Evolutionary conservation across 2,888 invertebrate genomes (phyloP).

Genomic region (Tetheella fluctuosa): DNA sequence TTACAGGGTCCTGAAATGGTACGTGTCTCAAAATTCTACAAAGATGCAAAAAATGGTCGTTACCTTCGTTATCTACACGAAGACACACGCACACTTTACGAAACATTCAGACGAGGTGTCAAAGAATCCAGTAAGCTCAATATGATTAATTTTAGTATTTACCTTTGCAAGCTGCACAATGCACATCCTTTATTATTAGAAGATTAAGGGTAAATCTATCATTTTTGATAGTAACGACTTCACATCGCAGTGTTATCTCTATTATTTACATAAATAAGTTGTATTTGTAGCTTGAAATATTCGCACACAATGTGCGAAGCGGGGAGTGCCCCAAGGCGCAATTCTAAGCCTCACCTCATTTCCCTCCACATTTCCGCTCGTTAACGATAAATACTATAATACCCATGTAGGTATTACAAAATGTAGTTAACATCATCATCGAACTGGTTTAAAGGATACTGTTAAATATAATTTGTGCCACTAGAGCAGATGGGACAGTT

Average conservation of each 20-base stretch:
- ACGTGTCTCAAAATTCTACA: slow-evolving; percentile 94
- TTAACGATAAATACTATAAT: slow-evolving; percentile 72
- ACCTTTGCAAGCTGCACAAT: background rate
- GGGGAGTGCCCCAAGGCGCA: slow-evolving; percentile 61
- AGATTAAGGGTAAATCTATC: slow-evolving; percentile 28
- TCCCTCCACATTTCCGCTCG: slow-evolving; percentile 69
- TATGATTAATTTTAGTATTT: slow-evolving; percentile 18
- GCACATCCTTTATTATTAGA: slow-evolving; percentile 16
- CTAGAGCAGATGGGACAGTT: slow-evolving; percentile 53
- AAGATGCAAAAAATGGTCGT: slow-evolving; percentile 94
- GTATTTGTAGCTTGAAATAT: slow-evolving; percentile 43
- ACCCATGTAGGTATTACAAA: slow-evolving; percentile 67
- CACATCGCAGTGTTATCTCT: slow-evolving; percentile 28
- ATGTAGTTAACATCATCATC: slow-evolving; percentile 64
- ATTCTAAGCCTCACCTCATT: slow-evolving; percentile 60
- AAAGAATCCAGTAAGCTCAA: slow-evolving; percentile 92
- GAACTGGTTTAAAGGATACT: slow-evolving; percentile 66
- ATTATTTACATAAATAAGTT: slow-evolving; percentile 34
- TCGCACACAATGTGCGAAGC: slow-evolving; percentile 45
- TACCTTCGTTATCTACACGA: slow-evolving; percentile 93
- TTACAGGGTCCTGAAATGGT: slow-evolving; percentile 94
- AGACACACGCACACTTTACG: slow-evolving; percentile 94
- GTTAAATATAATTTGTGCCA: slow-evolving; percentile 70
- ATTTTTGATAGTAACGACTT: slow-evolving; percentile 33
- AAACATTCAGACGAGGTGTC: slow-evolving; percentile 95